Conservation (phyloP, 2,797 vertebrate species). For the Gallinago nigripennis region DNA sequence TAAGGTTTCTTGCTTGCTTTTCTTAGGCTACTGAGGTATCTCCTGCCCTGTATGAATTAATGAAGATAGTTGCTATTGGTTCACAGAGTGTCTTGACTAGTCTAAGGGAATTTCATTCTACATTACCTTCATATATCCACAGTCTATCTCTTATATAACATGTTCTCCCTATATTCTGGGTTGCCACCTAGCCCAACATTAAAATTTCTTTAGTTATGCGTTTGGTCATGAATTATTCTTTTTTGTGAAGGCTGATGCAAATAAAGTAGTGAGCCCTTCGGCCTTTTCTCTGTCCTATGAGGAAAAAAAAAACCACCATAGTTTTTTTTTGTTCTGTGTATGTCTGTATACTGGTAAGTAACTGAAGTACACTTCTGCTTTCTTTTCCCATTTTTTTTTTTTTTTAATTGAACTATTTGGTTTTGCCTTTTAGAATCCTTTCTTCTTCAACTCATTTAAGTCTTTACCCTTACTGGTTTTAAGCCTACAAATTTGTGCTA, state of each 20-base stretch:
- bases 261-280: background rate
- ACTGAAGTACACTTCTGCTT: background rate
- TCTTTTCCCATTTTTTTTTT: background rate
- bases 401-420: background rate
- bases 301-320: background rate
- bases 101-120: background rate
- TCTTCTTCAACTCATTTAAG: background rate
- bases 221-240: background rate
- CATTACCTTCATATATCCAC: background rate
- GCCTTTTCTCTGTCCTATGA: background rate
- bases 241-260: background rate
- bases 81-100: background rate
- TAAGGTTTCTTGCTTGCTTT: background rate
- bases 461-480: background rate
- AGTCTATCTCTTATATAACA: background rate
- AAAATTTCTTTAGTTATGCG: background rate
- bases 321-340: background rate
- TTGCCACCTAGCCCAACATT: background rate
- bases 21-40: background rate
- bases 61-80: background rate
- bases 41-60: background rate
- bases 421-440: background rate
- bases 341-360: background rate
- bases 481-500: background rate
- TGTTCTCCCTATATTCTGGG: background rate